These are phyloP conservation scores for Apogon hyalosoma DNA, from an alignment of 2,797 vertebrate genomes.

Conservation along the genomic window DNA sequence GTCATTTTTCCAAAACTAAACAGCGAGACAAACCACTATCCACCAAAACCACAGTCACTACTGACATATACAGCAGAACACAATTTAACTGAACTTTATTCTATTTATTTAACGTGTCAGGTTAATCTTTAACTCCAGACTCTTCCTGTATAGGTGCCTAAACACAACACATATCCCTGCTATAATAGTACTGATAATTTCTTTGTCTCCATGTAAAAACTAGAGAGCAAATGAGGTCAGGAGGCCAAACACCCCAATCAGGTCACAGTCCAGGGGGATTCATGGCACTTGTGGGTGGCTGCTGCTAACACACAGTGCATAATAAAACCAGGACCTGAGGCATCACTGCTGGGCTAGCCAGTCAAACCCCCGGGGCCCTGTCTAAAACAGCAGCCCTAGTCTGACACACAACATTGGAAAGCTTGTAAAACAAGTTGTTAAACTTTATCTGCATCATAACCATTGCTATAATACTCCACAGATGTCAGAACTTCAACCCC, in stretches of 20 bases:
- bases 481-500: constrained; percentile 50
- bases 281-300: constrained; percentile 39
- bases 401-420: constrained; percentile 51
- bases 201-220: constrained; percentile 22
- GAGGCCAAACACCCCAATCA: constrained; percentile 40
- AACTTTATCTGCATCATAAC: constrained; percentile 77
- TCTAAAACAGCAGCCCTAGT: constrained; percentile 43
- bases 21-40: no score
- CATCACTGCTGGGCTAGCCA: constrained; percentile 53
- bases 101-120: no score
- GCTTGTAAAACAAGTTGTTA: constrained; percentile 75
- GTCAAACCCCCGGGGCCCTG: constrained; percentile 49
- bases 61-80: no score
- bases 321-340: constrained; percentile 43
- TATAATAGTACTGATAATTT: constrained; percentile 12
- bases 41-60: no score
- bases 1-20: no score
- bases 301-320: constrained; percentile 57
- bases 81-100: no score
- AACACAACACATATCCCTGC: constrained; percentile 1
- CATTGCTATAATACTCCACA: constrained; percentile 61
- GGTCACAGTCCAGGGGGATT: constrained; percentile 66
- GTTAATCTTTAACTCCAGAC: no score
- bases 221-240: constrained; percentile 30
- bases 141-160: no score